Base-by-base conservation (phyloP, 1,140 invertebrate species). In the Macrobrachium rosenbergii region DNA sequence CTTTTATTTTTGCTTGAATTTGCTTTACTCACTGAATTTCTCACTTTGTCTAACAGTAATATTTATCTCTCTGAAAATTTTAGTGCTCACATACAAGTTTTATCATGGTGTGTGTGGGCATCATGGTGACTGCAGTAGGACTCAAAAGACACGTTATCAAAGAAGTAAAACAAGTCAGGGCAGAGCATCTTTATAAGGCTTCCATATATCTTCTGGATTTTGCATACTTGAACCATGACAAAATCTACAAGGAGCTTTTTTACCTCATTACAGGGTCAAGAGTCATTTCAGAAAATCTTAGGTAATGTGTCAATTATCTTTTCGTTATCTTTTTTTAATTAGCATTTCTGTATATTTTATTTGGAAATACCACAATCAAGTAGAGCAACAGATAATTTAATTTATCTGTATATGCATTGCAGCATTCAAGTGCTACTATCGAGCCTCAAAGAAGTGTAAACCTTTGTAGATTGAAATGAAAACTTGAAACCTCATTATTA, bases 161-260 rank as follows among this genome's bases (percentile, higher is more conserved):
- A 7, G 37, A 17, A 28, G 59, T 79, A 37, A 21, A 14, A 12
- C 77, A 16, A 37, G 77, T 79, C 6, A 19, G 6, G 14, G 14
- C 28, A 37, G 77, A 79, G 21, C 14, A 21, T 14, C 60, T 79
- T 45, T 79, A 21, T 63, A 58, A 79, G 59, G 59, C 59, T 23
- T 60, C 77, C 8, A 14, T 37, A 8, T 58, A 12, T 11, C 10
- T 79, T 21, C 58, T 79, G 45, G 77, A 79, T 17, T 17, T 63
- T 45, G 77, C 59, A 14, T 37, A 79, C n/a, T 52, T 79, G 52
- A 79, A 79, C n/a, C 59, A 62, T 37, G 77, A 63, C 19, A 63
- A 23, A 23, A 58, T 79, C 19, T 79, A 79, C 45, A 45, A 63
- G 28, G 11, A 37, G 10, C 58, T 79, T 17, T 79, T 58, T 23